Conservation (phyloP, 1,140 invertebrate genomes). For the Drosophila navojoa region DNA sequence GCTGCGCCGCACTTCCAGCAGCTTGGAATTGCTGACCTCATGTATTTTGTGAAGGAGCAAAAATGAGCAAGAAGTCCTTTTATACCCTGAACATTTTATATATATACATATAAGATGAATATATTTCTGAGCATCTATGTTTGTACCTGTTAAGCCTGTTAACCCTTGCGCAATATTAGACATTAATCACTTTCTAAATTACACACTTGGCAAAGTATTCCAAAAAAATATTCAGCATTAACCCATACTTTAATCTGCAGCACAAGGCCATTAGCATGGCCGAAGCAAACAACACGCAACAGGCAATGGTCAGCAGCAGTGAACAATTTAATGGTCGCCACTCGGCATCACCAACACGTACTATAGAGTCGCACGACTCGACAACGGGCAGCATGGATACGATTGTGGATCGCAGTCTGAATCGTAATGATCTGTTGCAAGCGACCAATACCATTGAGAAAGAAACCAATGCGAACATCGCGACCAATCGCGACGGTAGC, state of each 20-base stretch:
- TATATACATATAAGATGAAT: no score
- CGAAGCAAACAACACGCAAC: conserved; percentile 45
- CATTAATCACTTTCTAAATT: no score
- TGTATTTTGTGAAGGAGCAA: no score
- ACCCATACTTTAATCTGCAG: neutral
- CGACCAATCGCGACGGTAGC: conserved; percentile 57
- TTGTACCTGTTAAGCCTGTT: no score
- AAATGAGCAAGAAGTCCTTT: no score
- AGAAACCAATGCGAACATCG: conserved; percentile 57
- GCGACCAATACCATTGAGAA: conserved; percentile 63
- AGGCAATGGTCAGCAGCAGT: conserved; percentile 18
- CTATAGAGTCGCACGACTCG: conserved; percentile 80
- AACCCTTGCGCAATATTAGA: no score
- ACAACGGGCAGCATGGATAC: conserved; percentile 80
- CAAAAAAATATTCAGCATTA: conserved; percentile 11
- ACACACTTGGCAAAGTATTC: conserved; percentile 17
- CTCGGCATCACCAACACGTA: conserved; percentile 77
- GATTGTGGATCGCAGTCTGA: conserved; percentile 76
- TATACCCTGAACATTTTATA: no score
- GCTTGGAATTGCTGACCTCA: no score
- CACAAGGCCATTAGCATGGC: conserved; percentile 53
- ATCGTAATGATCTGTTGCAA: conserved; percentile 66
- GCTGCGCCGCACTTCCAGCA: no score
- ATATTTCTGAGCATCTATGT: no score
- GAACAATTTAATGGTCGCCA: conserved; percentile 63